Evolutionary conservation across 2,888 invertebrate species (phyloP).

Genomic region (Cryptosula pallasiana): DNA sequence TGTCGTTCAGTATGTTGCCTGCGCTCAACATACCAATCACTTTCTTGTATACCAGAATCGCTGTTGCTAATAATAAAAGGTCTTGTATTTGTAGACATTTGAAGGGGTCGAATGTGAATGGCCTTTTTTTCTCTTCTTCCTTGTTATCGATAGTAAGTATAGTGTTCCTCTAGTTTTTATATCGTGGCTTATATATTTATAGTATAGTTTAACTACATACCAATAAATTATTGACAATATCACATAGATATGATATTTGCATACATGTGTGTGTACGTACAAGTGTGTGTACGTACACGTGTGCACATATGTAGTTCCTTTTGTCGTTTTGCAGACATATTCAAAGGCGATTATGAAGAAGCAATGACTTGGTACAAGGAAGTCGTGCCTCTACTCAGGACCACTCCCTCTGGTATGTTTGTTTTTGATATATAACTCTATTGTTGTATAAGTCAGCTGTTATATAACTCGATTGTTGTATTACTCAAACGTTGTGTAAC

Average conservation of each 20-base stretch:
- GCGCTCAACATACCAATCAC: no score
- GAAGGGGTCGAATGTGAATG: constrained; percentile 95
- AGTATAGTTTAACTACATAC: neutral
- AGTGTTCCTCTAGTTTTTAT: neutral
- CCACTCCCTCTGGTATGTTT: no score
- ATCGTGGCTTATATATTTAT: constrained; percentile 2
- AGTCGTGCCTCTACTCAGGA: neutral
- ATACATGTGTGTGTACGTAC: neutral
- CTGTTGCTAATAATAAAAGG: no score
- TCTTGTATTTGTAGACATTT: constrained; percentile 64
- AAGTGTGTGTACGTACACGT: neutral
- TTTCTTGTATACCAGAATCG: no score
- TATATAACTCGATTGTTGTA: no score
- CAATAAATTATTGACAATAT: neutral
- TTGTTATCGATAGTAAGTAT: constrained; percentile 82
- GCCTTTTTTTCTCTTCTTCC: constrained; percentile 90
- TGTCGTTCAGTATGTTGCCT: no score
- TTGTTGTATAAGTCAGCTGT: no score
- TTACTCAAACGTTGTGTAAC: no score
- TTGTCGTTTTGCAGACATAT: no score
- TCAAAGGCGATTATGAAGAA: neutral
- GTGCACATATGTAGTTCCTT: no score
- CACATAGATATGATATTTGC: neutral
- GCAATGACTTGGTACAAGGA: neutral
- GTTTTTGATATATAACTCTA: no score